Evolutionary conservation across 2,113 vertebrate species (phyloP).

Genomic region (Orientallactaga bullata): DNA sequence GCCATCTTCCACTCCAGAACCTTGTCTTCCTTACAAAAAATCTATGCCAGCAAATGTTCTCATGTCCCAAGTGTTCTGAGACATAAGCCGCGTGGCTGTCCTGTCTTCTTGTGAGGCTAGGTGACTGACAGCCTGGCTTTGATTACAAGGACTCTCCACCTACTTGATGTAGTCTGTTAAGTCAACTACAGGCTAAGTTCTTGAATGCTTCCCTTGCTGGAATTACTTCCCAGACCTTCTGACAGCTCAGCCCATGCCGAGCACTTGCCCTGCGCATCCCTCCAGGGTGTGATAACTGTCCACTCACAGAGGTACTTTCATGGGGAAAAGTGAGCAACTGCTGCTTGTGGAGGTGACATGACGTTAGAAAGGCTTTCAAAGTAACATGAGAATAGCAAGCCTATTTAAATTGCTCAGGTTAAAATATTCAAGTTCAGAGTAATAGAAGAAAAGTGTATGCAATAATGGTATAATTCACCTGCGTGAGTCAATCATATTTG

Average conservation of each 20-base stretch:
- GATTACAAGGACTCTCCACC: neutral
- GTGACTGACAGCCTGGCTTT: neutral
- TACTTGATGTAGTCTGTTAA: neutral
- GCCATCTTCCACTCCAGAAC: neutral
- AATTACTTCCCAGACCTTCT: neutral
- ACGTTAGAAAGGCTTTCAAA: neutral
- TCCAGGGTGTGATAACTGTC: neutral
- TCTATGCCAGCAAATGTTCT: neutral
- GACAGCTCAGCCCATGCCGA: neutral
- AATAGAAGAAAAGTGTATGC: neutral
- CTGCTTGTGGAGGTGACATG: neutral
- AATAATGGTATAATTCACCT: neutral
- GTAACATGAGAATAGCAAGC: neutral
- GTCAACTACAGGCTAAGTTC: neutral
- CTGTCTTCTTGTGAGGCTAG: neutral
- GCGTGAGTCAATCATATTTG: slow-evolving; percentile 13
- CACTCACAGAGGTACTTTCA: neutral
- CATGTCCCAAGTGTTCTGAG: neutral
- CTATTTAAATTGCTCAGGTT: neutral
- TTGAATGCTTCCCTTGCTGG: neutral
- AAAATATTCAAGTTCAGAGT: slow-evolving; percentile 20
- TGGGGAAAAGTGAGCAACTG: neutral
- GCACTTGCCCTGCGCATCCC: neutral
- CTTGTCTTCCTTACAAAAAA: neutral
- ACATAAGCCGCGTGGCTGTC: neutral